Evolutionary conservation across 2,888 invertebrate species (phyloP).

Genomic region (Drosophila kanekoi): DNA sequence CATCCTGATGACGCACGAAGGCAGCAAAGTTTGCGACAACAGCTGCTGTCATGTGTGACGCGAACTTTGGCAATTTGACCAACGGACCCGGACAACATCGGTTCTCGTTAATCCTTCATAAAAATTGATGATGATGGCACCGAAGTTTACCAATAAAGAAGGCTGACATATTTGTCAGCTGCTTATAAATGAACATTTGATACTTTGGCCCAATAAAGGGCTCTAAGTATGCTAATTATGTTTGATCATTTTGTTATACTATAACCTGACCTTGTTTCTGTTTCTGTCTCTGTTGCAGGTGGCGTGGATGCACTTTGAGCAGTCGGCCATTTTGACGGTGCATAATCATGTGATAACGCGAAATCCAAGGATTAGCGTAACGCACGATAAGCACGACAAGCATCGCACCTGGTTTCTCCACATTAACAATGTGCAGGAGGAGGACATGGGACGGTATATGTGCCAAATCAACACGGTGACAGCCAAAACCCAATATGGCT

Average conservation of each 20-base stretch:
- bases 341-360: constrained; percentile 97
- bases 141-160: constrained; percentile 66
- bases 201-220: constrained; percentile 25
- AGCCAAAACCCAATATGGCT: constrained; percentile 96
- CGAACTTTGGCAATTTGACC: constrained; percentile 70
- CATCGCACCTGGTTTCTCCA: constrained; percentile 97
- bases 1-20: constrained; percentile 47
- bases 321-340: constrained; percentile 96
- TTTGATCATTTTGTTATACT: constrained; percentile 4
- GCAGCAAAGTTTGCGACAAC: constrained; percentile 48
- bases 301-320: constrained; percentile 98
- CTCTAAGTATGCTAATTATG: constrained; percentile 24
- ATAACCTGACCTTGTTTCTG: not conserved
- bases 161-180: constrained; percentile 66
- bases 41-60: constrained; percentile 65
- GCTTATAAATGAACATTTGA: constrained; percentile 65
- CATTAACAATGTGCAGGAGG: constrained; percentile 95
- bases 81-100: constrained; percentile 30
- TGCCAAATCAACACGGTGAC: constrained; percentile 97
- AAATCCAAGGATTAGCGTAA: constrained; percentile 95
- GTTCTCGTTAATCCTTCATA: constrained; percentile 76
- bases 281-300: constrained; percentile 87
- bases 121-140: constrained; percentile 75
- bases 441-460: constrained; percentile 96
- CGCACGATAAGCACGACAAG: constrained; percentile 92